Conservation (phyloP, 2,113 vertebrate genomes). For the Phocoena sinus region DNA sequence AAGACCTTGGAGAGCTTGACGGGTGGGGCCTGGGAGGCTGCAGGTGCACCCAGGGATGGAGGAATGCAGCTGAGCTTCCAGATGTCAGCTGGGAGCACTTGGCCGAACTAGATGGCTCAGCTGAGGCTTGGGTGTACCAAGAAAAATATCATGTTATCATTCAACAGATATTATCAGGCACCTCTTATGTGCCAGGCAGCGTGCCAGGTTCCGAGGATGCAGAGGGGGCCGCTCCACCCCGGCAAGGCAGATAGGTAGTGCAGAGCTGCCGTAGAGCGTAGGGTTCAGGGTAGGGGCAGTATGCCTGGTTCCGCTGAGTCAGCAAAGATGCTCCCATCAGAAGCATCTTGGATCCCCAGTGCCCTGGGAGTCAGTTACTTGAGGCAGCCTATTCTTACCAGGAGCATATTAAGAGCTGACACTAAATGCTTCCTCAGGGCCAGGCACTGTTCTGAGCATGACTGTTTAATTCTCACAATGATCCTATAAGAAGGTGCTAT, state of each 20-base stretch:
- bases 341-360: neutral
- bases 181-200: fast-evolving
- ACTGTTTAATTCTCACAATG: neutral
- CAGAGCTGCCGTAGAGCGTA: fast-evolving
- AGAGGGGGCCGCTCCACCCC: fast-evolving
- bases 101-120: neutral
- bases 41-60: fast-evolving
- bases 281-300: fast-evolving
- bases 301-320: neutral
- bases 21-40: neutral
- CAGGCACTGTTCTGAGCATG: neutral
- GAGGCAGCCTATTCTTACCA: neutral
- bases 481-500: fast-evolving
- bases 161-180: neutral
- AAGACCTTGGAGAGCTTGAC: neutral
- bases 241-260: neutral
- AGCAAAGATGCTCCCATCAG: neutral
- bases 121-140: neutral
- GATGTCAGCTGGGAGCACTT: neutral
- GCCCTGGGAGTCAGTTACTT: neutral
- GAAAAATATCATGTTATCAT: neutral
- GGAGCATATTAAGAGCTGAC: neutral
- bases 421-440: no score
- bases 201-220: neutral
- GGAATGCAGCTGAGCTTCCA: neutral